Base-by-base conservation (phyloP, 2,888 invertebrate genomes). In the Laothoe populi region DNA sequence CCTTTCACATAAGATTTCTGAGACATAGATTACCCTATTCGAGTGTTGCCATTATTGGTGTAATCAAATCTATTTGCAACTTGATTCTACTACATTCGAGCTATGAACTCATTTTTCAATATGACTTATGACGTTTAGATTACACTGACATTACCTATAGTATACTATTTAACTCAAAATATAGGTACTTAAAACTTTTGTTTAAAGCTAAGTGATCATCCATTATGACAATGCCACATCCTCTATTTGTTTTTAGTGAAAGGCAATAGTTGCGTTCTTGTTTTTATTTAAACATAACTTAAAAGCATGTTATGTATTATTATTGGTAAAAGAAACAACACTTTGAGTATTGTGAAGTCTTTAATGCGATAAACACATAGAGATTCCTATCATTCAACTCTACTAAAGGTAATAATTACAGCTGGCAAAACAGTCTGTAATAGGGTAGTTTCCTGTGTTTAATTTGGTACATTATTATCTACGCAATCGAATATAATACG, bases 241-340 rank as follows among this genome's bases (percentile, higher is more conserved):
- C 89, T 89, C 81, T 87, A 85, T 89, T 89, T 88, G 86, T 84
- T 75, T 82, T 49, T 78, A 80, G 88, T 78, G 88, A 89, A 87
- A 87, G 85, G 78, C 84, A 74, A 86, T 84, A 86, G 84, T 88
- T 86, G 78, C 82, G 78, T 75, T 77, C 70, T 71, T 72, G 70
- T 72, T 78, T 86, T 87, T 88, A 83, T 83, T 84, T 84, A 80
- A 82, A 78, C 79, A 73, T 83, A 84, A 82, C 81, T 82, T 84
- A 61, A 63, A 82, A 82, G 79, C 82, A 83, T 76, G 74, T 82
- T 78, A 66, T 38, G 38, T 60, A 24, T 48, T 24, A 0, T 48
- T 38, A 24, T 24, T 48, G 24, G 48, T 24, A 24, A 48, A 26
- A 24, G 11, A 49, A 49, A 26, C 26, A 49, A 26, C 13, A 16